These are phyloP conservation scores for Wasmannia auropunctata DNA, from an alignment of 1,140 invertebrate genomes.

Conservation along the genomic window DNA sequence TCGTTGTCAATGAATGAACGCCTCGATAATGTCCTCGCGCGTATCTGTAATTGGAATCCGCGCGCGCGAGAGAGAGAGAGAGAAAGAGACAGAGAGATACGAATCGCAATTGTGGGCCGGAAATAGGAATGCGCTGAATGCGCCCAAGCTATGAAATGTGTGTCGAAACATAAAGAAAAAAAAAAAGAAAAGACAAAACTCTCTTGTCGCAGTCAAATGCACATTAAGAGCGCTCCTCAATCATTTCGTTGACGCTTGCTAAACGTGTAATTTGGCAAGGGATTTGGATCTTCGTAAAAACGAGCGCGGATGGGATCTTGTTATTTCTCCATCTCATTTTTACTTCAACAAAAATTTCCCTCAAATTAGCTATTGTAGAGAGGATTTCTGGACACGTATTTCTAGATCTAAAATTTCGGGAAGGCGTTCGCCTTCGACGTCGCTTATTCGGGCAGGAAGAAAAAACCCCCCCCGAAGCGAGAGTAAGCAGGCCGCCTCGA, in stretches of 20 bases:
- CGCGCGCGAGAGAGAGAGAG: not conserved
- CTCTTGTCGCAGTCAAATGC: not conserved
- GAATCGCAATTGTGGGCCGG: slow-evolving; percentile 31
- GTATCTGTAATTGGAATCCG: slow-evolving; percentile 47
- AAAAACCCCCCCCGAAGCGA: not conserved
- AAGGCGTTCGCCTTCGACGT: not conserved
- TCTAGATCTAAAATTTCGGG: not conserved
- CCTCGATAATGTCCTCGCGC: slow-evolving; percentile 43
- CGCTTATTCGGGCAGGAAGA: not conserved
- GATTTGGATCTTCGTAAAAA: not conserved
- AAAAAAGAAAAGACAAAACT: not conserved
- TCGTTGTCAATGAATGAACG: slow-evolving; percentile 37
- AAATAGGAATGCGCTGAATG: slow-evolving; percentile 45
- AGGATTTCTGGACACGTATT: not conserved
- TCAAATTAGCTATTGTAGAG: not conserved
- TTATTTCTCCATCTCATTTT: not conserved
- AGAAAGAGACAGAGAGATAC: slow-evolving; percentile 1
- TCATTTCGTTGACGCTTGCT: not conserved
- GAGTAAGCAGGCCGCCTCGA: slow-evolving; percentile 4
- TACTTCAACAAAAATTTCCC: not conserved
- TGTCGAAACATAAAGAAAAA: not conserved
- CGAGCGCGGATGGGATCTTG: not conserved
- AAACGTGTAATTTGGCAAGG: not conserved
- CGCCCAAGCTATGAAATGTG: not conserved
- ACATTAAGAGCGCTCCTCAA: not conserved